These are phyloP conservation scores for Myotis yumanensis DNA, from an alignment of 2,113 vertebrate genomes.

Conservation along the genomic window DNA sequence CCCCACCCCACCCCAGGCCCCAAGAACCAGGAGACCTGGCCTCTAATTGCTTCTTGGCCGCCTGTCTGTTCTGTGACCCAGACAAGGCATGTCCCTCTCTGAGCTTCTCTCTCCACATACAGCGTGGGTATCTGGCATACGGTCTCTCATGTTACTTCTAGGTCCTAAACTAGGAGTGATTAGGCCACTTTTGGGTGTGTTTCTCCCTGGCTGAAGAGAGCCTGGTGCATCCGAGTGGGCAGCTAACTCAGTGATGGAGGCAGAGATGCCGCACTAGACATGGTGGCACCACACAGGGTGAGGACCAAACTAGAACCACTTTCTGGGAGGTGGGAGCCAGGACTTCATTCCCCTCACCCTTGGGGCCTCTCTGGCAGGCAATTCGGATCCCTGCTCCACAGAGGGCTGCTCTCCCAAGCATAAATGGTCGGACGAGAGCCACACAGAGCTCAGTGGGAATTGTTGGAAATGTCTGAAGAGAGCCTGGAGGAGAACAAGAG, in stretches of 20 bases:
- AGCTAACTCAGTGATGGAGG: accelerated
- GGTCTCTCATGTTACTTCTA: neutral
- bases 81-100: neutral
- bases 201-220: neutral
- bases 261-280: neutral
- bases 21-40: neutral
- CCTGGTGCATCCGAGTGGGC: neutral
- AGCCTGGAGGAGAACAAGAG: constrained; percentile 56
- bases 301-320: neutral
- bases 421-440: neutral
- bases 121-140: too few species aligned
- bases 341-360: neutral
- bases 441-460: constrained; percentile 32
- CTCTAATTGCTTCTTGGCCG: neutral
- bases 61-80: neutral
- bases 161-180: neutral
- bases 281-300: accelerated
- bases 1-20: neutral
- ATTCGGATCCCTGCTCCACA: neutral
- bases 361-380: neutral
- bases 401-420: neutral
- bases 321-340: too few species aligned
- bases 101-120: neutral
- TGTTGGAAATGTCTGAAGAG: constrained; percentile 55
- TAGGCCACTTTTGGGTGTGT: neutral